A percentile compares a stretch with the other conserved stretches of the same genome.
These are phyloP conservation scores for Hippocampus zosterae DNA, from an alignment of 2,113 vertebrate genomes.

Conservation along the genomic window DNA sequence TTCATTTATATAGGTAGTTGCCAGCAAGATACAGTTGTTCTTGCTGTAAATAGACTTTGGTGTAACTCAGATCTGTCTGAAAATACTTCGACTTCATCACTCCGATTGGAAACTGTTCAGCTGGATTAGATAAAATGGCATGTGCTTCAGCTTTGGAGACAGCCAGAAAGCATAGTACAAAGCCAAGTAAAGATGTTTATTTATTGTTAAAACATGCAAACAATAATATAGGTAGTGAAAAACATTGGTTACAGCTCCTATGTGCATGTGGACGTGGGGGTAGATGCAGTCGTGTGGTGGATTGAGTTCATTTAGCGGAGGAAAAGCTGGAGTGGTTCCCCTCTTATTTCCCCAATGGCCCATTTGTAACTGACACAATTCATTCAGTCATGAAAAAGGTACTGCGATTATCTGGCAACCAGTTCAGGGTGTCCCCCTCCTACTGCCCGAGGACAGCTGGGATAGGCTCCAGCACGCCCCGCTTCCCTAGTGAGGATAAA, in stretches of 20 bases:
- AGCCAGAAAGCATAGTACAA: not conserved
- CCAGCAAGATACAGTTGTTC: conserved; percentile 22
- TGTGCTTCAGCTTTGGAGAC: conserved; percentile 10
- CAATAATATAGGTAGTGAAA: not conserved
- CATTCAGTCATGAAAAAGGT: no score
- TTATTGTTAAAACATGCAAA: not conserved
- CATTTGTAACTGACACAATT: no score
- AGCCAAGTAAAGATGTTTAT: conserved; percentile 3
- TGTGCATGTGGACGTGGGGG: not conserved
- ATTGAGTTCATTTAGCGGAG: not conserved
- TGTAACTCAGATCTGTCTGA: conserved; percentile 39
- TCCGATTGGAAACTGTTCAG: conserved; percentile 36
- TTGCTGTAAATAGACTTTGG: conserved; percentile 41
- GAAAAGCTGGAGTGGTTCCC: no score
- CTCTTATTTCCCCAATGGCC: no score
- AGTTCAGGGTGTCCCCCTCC: no score
- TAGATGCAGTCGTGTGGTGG: not conserved
- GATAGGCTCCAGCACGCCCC: no score
- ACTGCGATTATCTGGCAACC: no score
- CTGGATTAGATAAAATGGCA: conserved; percentile 34
- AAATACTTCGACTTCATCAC: conserved; percentile 45
- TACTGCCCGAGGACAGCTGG: no score
- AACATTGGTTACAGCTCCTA: not conserved
- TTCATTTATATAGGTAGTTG: conserved; percentile 7
- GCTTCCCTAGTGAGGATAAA: no score